A percentile compares a stretch with the other conserved stretches of the same genome.
phyloP scores from a whole-genome alignment of 2,888 invertebrate species.

The Athalia circularis region DNA sequence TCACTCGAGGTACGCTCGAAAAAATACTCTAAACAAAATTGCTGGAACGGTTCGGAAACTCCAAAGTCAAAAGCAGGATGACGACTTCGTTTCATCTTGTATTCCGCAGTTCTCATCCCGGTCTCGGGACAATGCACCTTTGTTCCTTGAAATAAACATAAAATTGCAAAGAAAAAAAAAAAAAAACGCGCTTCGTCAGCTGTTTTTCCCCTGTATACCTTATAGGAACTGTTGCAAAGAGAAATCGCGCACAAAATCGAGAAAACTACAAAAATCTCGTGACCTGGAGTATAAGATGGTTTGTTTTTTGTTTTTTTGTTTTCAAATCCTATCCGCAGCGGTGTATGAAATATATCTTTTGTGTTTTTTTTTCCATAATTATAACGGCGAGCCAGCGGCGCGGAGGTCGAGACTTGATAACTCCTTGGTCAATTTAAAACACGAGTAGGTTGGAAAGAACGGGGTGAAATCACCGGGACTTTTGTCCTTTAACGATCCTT shows the following conservation, averaged over 20 bases:
- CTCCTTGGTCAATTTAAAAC: neutral
- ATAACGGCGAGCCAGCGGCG: too few species aligned
- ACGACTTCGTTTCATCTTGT: constrained; percentile 21
- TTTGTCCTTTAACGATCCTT: neutral
- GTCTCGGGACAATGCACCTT: neutral
- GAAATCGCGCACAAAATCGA: neutral
- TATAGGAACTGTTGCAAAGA: too few species aligned
- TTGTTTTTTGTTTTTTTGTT: too few species aligned
- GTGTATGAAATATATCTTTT: too few species aligned
- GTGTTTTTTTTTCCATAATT: too few species aligned
- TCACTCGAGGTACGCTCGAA: neutral
- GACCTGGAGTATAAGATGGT: too few species aligned
- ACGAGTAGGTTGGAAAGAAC: neutral
- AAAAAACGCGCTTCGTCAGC: neutral
- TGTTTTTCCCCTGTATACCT: neutral
- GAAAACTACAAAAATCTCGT: constrained; percentile 3
- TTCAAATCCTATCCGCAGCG: too few species aligned
- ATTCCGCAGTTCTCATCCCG: constrained; percentile 7
- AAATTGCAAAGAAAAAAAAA: too few species aligned
- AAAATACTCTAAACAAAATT: constrained; percentile 10
- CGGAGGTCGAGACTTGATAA: too few species aligned
- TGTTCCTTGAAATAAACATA: neutral
- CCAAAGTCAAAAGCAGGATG: constrained; percentile 6
- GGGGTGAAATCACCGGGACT: neutral
- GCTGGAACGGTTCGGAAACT: neutral